Base-by-base conservation (phyloP, 2,888 invertebrate genomes). In the Choreutis nemorana region DNA sequence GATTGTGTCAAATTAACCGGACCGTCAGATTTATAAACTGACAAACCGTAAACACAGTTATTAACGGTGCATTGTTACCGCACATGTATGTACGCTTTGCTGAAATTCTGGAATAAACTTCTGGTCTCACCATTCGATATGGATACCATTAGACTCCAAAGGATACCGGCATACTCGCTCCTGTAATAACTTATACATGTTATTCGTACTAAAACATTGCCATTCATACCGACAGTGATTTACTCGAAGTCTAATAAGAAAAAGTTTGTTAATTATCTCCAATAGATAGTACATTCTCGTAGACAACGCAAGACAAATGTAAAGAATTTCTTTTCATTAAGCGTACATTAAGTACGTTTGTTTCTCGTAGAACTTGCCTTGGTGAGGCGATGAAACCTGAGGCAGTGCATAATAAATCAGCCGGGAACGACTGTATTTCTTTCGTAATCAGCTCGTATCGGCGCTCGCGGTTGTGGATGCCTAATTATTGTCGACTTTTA, bases 401-500 rank as follows among this genome's bases (percentile, higher is more conserved):
- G 55, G 51, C 56, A 47, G 55, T 50, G 50, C 49, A 47, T 63
- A 61, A 72, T 75, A 75, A 75, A 75, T 75, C 75, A 75, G 68
- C 61, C 53, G 49, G 50, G 62, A 61, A 64, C 67, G 72, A 71
- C 64, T 72, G 72, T 75, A 73, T 72, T 75, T 75, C 72, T 77
- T 73, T 68, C 70, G 70, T 73, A 73, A 77, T 77, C 73, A 72
- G 72, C 73, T 73, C 70, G 71, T 77, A 75, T 75, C 72, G 70
- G 56, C 50, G 63, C 64, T 62, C 56, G 67, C 64, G 62, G 72
- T 65, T 67, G 67, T 63, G 64, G 55, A 65, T 64, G 68, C 68
- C 73, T 75, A 77, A 77, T 77, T 75, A 77, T 73, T 73, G 72
- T 71, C 65, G 75, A 77, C 73, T 66, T 75, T 75, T 72, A 77